Evolutionary conservation across 2,888 invertebrate species (phyloP).

Genomic region (Caenorhabditis imperialis): DNA sequence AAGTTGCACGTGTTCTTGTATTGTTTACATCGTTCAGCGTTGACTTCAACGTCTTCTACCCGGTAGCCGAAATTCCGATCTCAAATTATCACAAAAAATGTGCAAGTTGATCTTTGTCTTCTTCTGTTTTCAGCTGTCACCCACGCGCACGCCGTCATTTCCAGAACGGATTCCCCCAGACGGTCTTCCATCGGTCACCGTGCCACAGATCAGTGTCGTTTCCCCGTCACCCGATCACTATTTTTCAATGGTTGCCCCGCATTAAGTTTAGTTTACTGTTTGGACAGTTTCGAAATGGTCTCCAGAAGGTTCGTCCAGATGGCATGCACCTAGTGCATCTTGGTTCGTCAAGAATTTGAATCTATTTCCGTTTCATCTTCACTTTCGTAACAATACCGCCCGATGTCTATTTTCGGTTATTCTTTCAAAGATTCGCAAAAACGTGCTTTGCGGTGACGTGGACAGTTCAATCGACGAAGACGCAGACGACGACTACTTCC

Average conservation of each 20-base stretch:
- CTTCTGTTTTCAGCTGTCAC: too few species aligned
- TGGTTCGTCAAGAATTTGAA: neutral
- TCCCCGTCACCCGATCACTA: slow-evolving; percentile 18
- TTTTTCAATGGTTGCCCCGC: slow-evolving; percentile 6
- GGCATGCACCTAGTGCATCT: slow-evolving; percentile 14
- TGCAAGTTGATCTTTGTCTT: neutral
- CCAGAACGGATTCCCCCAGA: neutral
- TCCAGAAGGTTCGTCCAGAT: slow-evolving; percentile 3
- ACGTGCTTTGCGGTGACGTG: slow-evolving; percentile 15
- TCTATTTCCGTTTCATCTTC: neutral
- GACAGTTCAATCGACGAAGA: slow-evolving; percentile 16
- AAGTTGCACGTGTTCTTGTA: too few species aligned
- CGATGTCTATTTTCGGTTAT: too few species aligned
- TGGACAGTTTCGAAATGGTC: slow-evolving; percentile 12
- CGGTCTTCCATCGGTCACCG: slow-evolving; percentile 7
- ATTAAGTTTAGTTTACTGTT: slow-evolving; percentile 21
- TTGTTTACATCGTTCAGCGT: too few species aligned
- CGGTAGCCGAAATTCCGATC: too few species aligned
- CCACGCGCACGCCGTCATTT: neutral
- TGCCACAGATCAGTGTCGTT: slow-evolving; percentile 41
- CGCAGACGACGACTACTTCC: slow-evolving; percentile 28
- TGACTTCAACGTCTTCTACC: too few species aligned
- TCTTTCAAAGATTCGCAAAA: neutral
- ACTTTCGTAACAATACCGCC: slow-evolving; percentile 1
- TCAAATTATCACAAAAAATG: neutral